Evolutionary conservation across 2,797 vertebrate genomes (phyloP).

Genomic region (Tenualosa ilisha): DNA sequence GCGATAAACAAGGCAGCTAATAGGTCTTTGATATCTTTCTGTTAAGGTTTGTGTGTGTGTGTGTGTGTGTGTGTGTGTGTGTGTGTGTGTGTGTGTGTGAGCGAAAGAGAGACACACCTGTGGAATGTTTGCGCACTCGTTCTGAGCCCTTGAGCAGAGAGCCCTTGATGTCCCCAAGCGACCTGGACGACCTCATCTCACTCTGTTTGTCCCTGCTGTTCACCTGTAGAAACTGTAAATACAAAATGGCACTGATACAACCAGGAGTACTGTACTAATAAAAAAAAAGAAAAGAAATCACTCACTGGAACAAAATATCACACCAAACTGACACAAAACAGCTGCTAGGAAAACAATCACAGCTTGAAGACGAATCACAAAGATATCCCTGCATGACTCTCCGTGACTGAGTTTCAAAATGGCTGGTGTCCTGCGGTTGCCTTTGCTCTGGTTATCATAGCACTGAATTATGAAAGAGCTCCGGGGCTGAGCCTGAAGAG

Average conservation of each 20-base stretch:
- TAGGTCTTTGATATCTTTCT: constrained; percentile 30
- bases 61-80: not conserved
- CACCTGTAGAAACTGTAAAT: constrained; percentile 81
- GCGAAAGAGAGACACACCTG: constrained; percentile 72
- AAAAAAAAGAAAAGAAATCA: not conserved
- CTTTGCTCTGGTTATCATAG: not conserved
- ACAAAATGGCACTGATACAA: not conserved
- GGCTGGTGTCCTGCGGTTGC: not conserved
- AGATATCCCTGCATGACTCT: not conserved
- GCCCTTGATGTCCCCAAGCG: constrained; percentile 90
- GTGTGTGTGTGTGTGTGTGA: constrained; percentile 29
- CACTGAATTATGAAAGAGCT: constrained; percentile 2
- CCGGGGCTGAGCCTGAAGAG: not conserved
- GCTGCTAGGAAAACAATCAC: not conserved
- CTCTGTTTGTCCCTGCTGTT: constrained; percentile 87
- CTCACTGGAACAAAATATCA: not conserved
- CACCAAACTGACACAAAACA: not conserved
- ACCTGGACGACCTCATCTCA: constrained; percentile 88
- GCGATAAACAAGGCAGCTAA: not conserved
- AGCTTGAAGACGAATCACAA: constrained; percentile 14
- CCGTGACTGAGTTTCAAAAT: not conserved
- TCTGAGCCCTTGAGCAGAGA: constrained; percentile 85
- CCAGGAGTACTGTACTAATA: constrained; percentile 63
- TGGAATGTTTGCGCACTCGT: constrained; percentile 87
- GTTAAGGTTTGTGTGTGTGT: not conserved